Percentiles rank a stretch among this genome's conserved stretches.
Evolutionary conservation across 2,797 vertebrate genomes (phyloP).

Genomic region (Taeniopygia guttata): DNA sequence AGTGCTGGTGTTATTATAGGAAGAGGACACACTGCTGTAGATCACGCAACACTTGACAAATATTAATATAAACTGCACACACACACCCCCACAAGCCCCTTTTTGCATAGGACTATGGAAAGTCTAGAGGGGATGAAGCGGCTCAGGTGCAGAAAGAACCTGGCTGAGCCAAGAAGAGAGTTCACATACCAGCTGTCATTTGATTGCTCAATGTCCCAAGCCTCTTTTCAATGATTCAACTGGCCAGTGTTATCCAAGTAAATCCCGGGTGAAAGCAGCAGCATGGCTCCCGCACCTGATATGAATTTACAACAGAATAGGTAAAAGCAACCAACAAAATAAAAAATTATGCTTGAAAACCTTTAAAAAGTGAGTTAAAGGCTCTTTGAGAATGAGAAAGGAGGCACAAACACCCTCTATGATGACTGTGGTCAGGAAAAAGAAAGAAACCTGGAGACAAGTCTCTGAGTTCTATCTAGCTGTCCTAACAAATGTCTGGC

Average conservation of each 20-base stretch:
- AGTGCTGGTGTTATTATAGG: background rate
- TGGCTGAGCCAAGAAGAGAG: background rate
- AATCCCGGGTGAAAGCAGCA: background rate
- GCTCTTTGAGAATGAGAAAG: background rate
- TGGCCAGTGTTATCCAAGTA: background rate
- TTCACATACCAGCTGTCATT: background rate
- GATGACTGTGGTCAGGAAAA: background rate
- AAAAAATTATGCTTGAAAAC: background rate
- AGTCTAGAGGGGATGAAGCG: background rate
- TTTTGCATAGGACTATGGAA: background rate
- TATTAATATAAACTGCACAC: background rate
- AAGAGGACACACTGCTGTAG: background rate
- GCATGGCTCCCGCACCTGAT: background rate
- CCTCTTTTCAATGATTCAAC: background rate
- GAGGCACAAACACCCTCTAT: background rate
- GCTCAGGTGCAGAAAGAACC: background rate
- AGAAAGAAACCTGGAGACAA: background rate
- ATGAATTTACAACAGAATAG: background rate
- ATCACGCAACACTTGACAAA: background rate
- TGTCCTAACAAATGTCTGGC: background rate
- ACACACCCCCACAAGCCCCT: accelerated
- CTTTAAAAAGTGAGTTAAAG: background rate
- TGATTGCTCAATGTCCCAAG: background rate
- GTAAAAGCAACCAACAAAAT: background rate
- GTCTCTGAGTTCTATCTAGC: background rate